Conservation (phyloP, 53 echinoderm and acorn worm genomes). For the Henricia sp. region DNA sequence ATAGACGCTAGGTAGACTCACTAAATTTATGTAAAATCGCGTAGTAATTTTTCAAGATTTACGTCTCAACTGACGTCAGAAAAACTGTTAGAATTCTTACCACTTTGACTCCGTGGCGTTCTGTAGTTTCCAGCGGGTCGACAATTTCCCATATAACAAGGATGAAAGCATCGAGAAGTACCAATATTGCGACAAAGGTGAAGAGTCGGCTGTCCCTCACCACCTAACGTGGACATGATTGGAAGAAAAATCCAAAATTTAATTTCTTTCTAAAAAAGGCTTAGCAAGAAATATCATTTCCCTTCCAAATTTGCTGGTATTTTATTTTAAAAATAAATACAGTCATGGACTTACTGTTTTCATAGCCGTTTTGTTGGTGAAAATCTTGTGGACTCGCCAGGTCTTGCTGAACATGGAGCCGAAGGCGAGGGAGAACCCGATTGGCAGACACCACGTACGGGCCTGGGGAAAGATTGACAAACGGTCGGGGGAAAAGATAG, state of each 20-base stretch:
- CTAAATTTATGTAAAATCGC: no score
- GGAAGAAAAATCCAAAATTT: not conserved
- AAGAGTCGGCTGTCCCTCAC: slow-evolving; percentile 41
- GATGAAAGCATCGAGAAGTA: slow-evolving; percentile 25
- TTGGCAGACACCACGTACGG: slow-evolving; percentile 30
- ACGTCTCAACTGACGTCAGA: no score
- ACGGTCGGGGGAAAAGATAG: no score
- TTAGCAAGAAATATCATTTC: no score
- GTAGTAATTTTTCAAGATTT: no score
- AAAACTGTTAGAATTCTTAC: no score
- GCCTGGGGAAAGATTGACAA: not conserved
- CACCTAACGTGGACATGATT: not conserved
- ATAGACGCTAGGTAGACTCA: no score
- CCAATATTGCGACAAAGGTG: slow-evolving; percentile 6
- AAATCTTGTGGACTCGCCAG: slow-evolving; percentile 85
- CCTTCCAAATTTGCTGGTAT: no score
- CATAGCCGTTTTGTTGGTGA: slow-evolving; percentile 74
- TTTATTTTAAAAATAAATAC: not conserved
- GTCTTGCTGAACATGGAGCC: slow-evolving; percentile 90
- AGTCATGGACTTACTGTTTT: slow-evolving; percentile 68
- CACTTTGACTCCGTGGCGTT: slow-evolving; percentile 2
- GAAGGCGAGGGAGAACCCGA: slow-evolving; percentile 73
- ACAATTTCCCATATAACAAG: slow-evolving; percentile 40
- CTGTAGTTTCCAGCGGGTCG: slow-evolving; percentile 8
- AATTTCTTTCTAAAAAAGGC: not conserved